Conservation (phyloP, 2,113 vertebrate genomes). For the Casuarius casuarius region DNA sequence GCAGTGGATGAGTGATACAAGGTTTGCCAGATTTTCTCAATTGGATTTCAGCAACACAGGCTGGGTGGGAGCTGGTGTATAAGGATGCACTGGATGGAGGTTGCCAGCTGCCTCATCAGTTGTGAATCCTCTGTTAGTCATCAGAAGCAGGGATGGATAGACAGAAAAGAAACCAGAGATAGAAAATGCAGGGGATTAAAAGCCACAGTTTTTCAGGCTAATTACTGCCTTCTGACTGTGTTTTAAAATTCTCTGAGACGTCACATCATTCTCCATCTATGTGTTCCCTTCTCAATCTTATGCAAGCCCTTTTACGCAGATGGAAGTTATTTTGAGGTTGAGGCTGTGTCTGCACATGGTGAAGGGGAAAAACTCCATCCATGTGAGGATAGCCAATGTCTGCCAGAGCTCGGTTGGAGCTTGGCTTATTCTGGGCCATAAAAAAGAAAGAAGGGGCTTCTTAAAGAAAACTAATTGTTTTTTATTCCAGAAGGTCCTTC, state of each 20-base stretch:
- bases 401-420: neutral
- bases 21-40: neutral
- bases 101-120: neutral
- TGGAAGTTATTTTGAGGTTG: neutral
- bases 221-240: neutral
- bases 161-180: neutral
- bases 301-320: neutral
- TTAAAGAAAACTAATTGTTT: neutral
- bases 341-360: neutral
- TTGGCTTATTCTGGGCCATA: neutral
- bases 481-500: neutral
- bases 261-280: neutral
- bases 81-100: neutral
- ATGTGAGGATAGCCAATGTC: neutral
- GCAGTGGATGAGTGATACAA: neutral
- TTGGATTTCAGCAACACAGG: neutral
- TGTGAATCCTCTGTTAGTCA: neutral
- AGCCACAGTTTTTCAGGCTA: neutral
- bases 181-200: neutral
- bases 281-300: neutral
- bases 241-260: neutral
- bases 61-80: constrained; percentile 1
- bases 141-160: neutral
- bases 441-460: neutral
- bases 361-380: neutral